Evolutionary conservation across 1,140 invertebrate species (phyloP).

Genomic region (Grapholita molesta): DNA sequence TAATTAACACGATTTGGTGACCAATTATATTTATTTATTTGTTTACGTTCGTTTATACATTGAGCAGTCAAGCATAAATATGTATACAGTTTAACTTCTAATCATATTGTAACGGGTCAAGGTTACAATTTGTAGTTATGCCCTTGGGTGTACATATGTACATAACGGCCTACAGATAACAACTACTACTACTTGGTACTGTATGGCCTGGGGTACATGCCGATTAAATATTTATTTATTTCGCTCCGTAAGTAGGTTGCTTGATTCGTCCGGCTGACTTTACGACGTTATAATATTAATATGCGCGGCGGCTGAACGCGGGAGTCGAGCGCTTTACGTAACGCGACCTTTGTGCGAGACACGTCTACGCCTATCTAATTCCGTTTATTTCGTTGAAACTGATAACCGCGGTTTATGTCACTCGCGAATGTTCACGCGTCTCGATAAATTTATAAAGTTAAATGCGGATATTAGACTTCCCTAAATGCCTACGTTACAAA

Average conservation of each 20-base stretch:
- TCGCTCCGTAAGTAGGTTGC: neutral
- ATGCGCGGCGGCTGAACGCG: neutral
- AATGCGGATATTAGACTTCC: neutral
- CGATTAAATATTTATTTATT: neutral
- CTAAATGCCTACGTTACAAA: neutral
- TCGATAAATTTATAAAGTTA: too few species aligned
- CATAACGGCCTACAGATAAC: too few species aligned
- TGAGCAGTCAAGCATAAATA: too few species aligned
- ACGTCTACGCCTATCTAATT: neutral
- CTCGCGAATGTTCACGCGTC: neutral
- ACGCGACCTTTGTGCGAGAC: neutral
- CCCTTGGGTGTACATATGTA: too few species aligned
- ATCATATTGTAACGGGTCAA: too few species aligned
- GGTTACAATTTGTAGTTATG: too few species aligned
- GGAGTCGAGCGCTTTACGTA: neutral
- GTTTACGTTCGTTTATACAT: too few species aligned
- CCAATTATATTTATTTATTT: too few species aligned
- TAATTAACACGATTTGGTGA: too few species aligned
- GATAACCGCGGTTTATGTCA: neutral
- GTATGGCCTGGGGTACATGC: too few species aligned
- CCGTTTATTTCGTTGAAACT: conserved; percentile 1
- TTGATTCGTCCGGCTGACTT: neutral
- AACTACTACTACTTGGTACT: too few species aligned
- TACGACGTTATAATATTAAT: neutral
- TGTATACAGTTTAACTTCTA: too few species aligned